Evolutionary conservation across 2,888 invertebrate genomes (phyloP).

Genomic region (Geotrupes spiniger): DNA sequence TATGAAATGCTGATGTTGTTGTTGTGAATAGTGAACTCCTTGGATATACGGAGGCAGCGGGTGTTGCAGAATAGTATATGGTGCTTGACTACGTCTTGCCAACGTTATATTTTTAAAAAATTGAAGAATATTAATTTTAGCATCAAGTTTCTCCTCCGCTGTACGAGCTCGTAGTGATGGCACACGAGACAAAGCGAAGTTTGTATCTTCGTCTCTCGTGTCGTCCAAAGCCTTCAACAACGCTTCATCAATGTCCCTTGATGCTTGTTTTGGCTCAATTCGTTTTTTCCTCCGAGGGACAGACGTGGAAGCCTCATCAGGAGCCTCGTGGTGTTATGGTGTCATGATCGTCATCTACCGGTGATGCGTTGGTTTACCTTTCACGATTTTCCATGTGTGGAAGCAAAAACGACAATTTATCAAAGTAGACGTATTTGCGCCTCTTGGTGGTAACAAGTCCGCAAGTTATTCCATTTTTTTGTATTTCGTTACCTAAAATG

Average conservation of each 20-base stretch:
- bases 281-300: slow-evolving; percentile 32
- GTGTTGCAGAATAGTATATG: too few species aligned
- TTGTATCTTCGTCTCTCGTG: slow-evolving; percentile 17
- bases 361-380: slow-evolving; percentile 21
- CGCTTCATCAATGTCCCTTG: slow-evolving; percentile 18
- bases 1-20: background rate
- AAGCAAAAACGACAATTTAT: slow-evolving; percentile 27
- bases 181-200: slow-evolving; percentile 22
- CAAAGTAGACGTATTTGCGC: slow-evolving; percentile 29
- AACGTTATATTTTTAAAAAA: slow-evolving; percentile 21
- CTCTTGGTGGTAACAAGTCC: slow-evolving; percentile 29
- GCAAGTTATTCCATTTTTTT: slow-evolving; percentile 29
- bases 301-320: slow-evolving; percentile 15
- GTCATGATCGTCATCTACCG: slow-evolving; percentile 17
- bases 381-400: slow-evolving; percentile 26
- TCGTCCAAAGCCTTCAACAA: slow-evolving; percentile 19
- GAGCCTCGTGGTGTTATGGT: slow-evolving; percentile 19
- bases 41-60: background rate
- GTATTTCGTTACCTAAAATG: slow-evolving; percentile 26
- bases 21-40: background rate
- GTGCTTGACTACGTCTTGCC: slow-evolving; percentile 9
- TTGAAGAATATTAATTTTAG: slow-evolving; percentile 20
- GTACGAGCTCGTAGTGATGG: slow-evolving; percentile 16
- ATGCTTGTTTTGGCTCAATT: slow-evolving; percentile 16
- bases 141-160: slow-evolving; percentile 20